phyloP scores from a whole-genome alignment of 2,797 vertebrate species.

The Melanotaenia boesemani region DNA sequence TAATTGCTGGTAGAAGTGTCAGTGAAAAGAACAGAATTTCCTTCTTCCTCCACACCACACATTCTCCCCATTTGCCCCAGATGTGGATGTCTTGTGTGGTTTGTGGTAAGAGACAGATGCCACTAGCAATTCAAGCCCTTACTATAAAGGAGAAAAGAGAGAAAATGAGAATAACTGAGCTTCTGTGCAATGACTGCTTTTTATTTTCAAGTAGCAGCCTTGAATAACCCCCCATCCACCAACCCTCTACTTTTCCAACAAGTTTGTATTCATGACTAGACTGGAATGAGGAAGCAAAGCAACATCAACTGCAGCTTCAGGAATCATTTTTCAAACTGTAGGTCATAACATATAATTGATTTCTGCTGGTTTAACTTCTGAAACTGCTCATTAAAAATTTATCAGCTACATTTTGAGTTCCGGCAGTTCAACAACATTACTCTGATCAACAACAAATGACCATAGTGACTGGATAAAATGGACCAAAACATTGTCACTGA shows the following conservation, averaged over 20 bases:
- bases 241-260: conserved; percentile 5
- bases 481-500: conserved; percentile 26
- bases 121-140: conserved; percentile 48
- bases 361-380: not conserved
- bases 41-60: conserved; percentile 21
- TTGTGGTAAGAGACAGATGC: conserved; percentile 43
- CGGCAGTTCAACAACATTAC: not conserved
- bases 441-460: conserved; percentile 6
- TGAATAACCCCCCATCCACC: not conserved
- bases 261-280: conserved; percentile 2
- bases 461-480: conserved; percentile 3
- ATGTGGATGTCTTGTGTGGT: conserved; percentile 34
- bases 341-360: not conserved
- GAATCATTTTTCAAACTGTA: not conserved
- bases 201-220: conserved; percentile 11
- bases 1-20: conserved; percentile 36
- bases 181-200: not conserved
- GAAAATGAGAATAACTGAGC: conserved; percentile 7
- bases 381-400: not conserved
- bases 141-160: conserved; percentile 14
- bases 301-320: not conserved
- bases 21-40: conserved; percentile 25
- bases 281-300: conserved; percentile 8
- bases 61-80: conserved; percentile 29
- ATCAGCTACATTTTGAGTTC: not conserved